Evolutionary conservation across 2,797 vertebrate species (phyloP).

Genomic region (Epinephelus awoara): DNA sequence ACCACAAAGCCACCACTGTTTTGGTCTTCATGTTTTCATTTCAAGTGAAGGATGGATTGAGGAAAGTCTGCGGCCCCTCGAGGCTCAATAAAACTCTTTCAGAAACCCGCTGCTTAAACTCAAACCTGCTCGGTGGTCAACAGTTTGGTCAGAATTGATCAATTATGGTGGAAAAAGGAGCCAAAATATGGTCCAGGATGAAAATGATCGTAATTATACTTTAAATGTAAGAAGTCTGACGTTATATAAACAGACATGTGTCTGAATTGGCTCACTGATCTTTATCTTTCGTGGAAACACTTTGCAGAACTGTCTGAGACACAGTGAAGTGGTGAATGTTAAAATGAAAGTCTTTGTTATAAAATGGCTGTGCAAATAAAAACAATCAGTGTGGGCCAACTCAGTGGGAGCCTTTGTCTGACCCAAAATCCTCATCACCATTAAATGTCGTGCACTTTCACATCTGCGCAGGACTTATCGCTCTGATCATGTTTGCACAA

Average conservation of each 20-base stretch:
- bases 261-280: neutral
- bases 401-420: neutral
- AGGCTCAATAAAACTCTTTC: conserved; percentile 22
- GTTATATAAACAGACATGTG: neutral
- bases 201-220: neutral
- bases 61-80: conserved; percentile 12
- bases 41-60: conserved; percentile 18
- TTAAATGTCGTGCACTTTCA: conserved; percentile 4
- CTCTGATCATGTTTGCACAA: neutral
- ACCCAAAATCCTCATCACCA: neutral
- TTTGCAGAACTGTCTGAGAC: neutral
- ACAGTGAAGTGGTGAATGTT: neutral
- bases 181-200: neutral
- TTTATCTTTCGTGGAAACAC: neutral
- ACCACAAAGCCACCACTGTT: conserved; percentile 39
- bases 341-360: neutral
- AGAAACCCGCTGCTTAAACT: conserved; percentile 9
- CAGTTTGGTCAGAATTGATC: conserved; percentile 4
- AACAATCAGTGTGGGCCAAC: neutral
- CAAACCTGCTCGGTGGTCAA: neutral
- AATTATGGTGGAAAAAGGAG: neutral
- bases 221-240: neutral
- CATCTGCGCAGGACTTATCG: neutral
- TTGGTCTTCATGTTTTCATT: conserved; percentile 41
- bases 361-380: neutral